phyloP scores from a whole-genome alignment of 2,797 vertebrate species.

The Dendrocincla tyrannina region DNA sequence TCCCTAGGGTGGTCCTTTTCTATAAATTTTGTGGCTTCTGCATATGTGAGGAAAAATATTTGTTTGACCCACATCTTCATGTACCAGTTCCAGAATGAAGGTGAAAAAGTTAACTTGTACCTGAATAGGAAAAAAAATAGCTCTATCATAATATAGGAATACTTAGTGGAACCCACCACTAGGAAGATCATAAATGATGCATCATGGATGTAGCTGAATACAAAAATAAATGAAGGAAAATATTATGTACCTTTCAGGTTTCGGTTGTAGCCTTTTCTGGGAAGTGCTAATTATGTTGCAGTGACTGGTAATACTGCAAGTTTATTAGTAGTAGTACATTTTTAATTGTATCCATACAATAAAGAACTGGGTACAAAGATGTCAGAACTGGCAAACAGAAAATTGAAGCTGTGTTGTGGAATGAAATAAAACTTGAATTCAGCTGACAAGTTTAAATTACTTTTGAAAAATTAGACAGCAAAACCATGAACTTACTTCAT shows the following conservation, averaged over 20 bases:
- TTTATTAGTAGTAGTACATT: neutral
- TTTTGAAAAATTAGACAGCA: neutral
- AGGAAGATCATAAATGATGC: neutral
- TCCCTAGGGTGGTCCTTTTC: neutral
- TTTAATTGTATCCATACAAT: neutral
- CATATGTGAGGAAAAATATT: neutral
- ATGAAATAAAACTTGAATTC: constrained; percentile 7
- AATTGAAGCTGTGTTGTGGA: neutral
- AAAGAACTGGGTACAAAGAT: neutral
- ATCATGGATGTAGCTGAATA: neutral
- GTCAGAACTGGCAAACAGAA: neutral
- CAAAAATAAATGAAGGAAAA: neutral
- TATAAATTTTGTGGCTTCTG: neutral
- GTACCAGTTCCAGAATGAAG: neutral
- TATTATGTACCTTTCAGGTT: neutral
- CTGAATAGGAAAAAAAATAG: neutral
- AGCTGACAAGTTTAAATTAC: neutral
- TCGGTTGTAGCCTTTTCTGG: neutral
- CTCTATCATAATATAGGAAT: neutral
- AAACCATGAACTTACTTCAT: neutral
- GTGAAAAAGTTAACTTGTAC: neutral
- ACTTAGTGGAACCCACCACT: neutral
- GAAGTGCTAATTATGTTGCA: constrained; percentile 8
- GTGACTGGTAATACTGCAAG: neutral
- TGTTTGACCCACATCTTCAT: neutral